Evolutionary conservation across 2,888 invertebrate species (phyloP).

Genomic region (Tenthredo scrophulariae): DNA sequence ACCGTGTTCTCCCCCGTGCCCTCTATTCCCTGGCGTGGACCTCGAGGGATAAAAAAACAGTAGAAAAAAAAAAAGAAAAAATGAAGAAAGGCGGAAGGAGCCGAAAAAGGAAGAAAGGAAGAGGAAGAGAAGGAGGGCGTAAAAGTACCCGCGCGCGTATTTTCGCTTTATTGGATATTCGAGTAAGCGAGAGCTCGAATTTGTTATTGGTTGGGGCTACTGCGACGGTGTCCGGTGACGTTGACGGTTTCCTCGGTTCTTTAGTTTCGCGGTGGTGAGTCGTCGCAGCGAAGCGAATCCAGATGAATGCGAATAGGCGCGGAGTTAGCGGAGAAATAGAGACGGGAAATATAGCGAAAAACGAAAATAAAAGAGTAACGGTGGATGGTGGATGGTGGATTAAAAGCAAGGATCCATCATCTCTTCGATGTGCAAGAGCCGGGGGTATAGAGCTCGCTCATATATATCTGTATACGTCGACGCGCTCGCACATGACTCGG

Average conservation of each 20-base stretch:
- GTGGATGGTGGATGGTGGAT: constrained; percentile 33
- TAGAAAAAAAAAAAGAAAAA: not conserved
- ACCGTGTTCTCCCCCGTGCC: not conserved
- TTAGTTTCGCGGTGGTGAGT: constrained; percentile 39
- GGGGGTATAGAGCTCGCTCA: not conserved
- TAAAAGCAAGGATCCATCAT: constrained; percentile 52
- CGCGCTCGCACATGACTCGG: constrained; percentile 43
- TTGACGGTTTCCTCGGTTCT: constrained; percentile 42
- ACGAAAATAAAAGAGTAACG: constrained; percentile 57
- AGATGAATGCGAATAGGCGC: constrained; percentile 46
- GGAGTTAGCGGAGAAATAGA: constrained; percentile 53
- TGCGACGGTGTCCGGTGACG: constrained; percentile 45
- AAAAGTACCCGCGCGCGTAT: constrained; percentile 17
- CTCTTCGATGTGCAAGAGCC: constrained; percentile 48
- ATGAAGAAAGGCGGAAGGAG: not conserved
- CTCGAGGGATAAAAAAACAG: not conserved
- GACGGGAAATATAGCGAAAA: constrained; percentile 55
- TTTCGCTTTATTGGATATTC: constrained; percentile 48
- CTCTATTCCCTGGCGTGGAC: constrained; percentile 26
- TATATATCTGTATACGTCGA: not conserved
- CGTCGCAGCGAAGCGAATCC: constrained; percentile 44
- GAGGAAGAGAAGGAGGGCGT: not conserved
- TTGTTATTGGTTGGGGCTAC: constrained; percentile 46
- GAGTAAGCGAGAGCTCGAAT: constrained; percentile 47
- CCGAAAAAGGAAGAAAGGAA: not conserved